Conservation (phyloP, 1,140 invertebrate species). For the Cherax quadricarinatus region DNA sequence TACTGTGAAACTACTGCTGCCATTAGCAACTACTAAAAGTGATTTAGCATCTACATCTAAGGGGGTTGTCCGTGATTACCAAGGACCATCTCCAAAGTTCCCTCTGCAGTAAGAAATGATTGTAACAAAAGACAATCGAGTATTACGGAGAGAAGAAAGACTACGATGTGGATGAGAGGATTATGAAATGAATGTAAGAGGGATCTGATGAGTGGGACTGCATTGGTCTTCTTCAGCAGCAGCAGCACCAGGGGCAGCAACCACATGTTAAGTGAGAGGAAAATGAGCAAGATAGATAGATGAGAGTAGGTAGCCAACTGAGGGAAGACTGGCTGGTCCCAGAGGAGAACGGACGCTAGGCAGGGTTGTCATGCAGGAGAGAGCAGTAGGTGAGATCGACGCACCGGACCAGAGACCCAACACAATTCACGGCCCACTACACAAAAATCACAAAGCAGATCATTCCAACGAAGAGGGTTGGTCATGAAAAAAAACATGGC, state of each 20-base stretch:
- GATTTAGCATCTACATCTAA: slow-evolving; percentile 67
- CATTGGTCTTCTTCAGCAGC: slow-evolving; percentile 20
- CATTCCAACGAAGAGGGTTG: slow-evolving; percentile 62
- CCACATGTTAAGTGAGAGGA: slow-evolving; percentile 27
- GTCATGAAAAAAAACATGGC: slow-evolving; percentile 56
- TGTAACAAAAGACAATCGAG: slow-evolving; percentile 66
- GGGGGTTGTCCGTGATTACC: slow-evolving; percentile 63
- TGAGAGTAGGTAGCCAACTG: slow-evolving; percentile 39
- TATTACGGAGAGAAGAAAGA: slow-evolving; percentile 60
- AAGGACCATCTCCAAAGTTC: slow-evolving; percentile 70
- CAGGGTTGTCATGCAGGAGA: slow-evolving; percentile 60
- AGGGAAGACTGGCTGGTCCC: slow-evolving; percentile 56
- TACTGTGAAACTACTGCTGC: slow-evolving; percentile 61
- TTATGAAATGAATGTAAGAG: slow-evolving; percentile 29
- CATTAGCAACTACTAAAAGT: slow-evolving; percentile 63
- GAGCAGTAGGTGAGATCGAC: slow-evolving; percentile 44
- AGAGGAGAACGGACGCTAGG: slow-evolving; percentile 61
- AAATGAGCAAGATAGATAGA: background rate
- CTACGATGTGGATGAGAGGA: slow-evolving; percentile 53
- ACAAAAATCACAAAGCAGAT: slow-evolving; percentile 67
- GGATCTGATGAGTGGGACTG: slow-evolving; percentile 40
- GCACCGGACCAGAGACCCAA: slow-evolving; percentile 59
- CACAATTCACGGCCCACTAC: slow-evolving; percentile 65
- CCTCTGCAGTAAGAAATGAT: slow-evolving; percentile 65
- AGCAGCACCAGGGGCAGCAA: slow-evolving; percentile 47